A percentile compares a stretch with the other conserved stretches of the same genome.
Evolutionary conservation across 2,797 vertebrate genomes (phyloP).

Genomic region (Neopelma chrysocephalum): DNA sequence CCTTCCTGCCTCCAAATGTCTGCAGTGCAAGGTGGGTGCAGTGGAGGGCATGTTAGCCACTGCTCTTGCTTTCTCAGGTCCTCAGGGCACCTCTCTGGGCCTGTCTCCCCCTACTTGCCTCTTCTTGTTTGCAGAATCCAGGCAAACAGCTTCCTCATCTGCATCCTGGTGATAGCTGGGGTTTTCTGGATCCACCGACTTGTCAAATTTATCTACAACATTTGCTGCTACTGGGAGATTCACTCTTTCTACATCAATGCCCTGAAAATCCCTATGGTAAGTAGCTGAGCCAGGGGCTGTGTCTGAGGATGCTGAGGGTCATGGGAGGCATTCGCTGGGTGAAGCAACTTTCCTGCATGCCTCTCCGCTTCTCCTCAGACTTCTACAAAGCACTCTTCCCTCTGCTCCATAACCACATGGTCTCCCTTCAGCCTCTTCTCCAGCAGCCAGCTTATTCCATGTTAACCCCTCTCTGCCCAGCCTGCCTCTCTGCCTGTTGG

Average conservation of each 20-base stretch:
- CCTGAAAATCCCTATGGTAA: slow-evolving; percentile 94
- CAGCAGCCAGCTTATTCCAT: not conserved
- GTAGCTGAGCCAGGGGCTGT: not conserved
- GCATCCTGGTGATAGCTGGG: slow-evolving; percentile 90
- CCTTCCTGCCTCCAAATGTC: slow-evolving; percentile 88
- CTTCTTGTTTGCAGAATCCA: slow-evolving; percentile 81
- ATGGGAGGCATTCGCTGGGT: not conserved
- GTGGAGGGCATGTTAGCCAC: not conserved
- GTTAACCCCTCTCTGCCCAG: not conserved
- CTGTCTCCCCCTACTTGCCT: not conserved
- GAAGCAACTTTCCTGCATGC: not conserved
- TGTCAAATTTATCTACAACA: slow-evolving; percentile 96
- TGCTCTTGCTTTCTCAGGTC: not conserved
- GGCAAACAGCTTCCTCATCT: slow-evolving; percentile 91
- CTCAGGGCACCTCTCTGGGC: not conserved
- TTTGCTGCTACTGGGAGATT: slow-evolving; percentile 99
- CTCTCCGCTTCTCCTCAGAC: not conserved
- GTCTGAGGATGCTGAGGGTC: accelerated
- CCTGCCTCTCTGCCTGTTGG: not conserved
- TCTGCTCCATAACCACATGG: not conserved
- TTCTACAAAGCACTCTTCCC: not conserved
- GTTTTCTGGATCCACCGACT: slow-evolving; percentile 98
- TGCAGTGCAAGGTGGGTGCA: slow-evolving; percentile 87
- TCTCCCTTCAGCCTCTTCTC: not conserved
- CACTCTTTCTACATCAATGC: slow-evolving; percentile 95